Evolutionary conservation across 2,113 vertebrate species (phyloP).

Genomic region (Salvelinus sp.): DNA sequence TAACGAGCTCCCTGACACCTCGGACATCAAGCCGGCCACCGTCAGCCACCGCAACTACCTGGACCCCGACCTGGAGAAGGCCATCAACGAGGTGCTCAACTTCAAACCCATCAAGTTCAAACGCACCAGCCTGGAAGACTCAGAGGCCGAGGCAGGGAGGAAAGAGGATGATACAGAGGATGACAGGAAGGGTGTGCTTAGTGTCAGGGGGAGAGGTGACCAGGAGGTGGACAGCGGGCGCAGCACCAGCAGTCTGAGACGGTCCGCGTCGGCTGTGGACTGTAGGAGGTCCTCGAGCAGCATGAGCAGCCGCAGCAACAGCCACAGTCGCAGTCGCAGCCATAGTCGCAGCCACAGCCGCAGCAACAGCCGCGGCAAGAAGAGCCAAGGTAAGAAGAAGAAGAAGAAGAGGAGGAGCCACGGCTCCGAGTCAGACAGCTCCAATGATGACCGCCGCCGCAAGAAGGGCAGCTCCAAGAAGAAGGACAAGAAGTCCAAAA

Average conservation of each 20-base stretch:
- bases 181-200: conserved; percentile 67
- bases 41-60: conserved; percentile 83
- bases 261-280: conserved; percentile 84
- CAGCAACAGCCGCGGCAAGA: conserved; percentile 56
- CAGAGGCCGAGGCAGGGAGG: conserved; percentile 51
- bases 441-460: conserved; percentile 57
- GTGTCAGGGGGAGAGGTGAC: not conserved
- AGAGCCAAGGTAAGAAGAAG: conserved; percentile 64
- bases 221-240: conserved; percentile 6
- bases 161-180: conserved; percentile 45
- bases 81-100: conserved; percentile 92
- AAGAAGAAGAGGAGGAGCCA: conserved; percentile 66
- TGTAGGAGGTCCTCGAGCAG: conserved; percentile 69
- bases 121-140: conserved; percentile 82
- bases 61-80: conserved; percentile 91
- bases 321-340: conserved; percentile 27
- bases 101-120: conserved; percentile 84
- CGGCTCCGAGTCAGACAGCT: conserved; percentile 73
- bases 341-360: conserved; percentile 51
- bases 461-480: conserved; percentile 78
- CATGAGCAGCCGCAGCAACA: conserved; percentile 60
- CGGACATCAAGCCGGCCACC: conserved; percentile 64
- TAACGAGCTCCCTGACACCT: conserved; percentile 35
- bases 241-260: conserved; percentile 69
- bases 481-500: conserved; percentile 64